Base-by-base conservation (phyloP, 2,888 invertebrate genomes). In the Glyphotaelius pellucidus region DNA sequence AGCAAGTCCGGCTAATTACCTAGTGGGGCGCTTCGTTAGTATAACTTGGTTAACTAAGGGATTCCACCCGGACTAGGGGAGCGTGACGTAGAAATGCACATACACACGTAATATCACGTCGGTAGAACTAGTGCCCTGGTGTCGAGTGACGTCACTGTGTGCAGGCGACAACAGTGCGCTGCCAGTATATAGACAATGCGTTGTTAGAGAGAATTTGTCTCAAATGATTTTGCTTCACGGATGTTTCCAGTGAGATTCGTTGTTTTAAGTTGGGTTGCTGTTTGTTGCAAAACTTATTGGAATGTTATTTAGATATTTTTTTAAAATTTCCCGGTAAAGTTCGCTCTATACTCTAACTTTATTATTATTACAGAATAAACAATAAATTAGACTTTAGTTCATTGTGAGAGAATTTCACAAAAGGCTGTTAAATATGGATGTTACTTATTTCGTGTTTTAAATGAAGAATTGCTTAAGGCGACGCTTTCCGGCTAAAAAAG, bases 11-110 rank as follows among this genome's bases (percentile, higher is more conserved):
- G 92, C 90, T 92, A 92, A 92, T 92, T 92, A 92, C 91, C 92
- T 83, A 90, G 67, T 67, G 91, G 90, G 92, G 91, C 90, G 92
- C 92, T 91, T 92, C 92, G 92, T 92, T 92, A 92, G 92, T 90
- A 90, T 92, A 92, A 92, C 91, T 92, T 89, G 87, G 92, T 92
- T 92, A 92, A 92, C 92, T 91, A 92, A 92, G 90, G 92, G 91
- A 92, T 92, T 90, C 91, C 91, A n/a, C 89, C 91, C 91, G 47
- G 47, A 90, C 25, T 67, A n/a, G 67, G 67, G 67, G 25, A 67
- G n/a, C 67, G n/a, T 67, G 67, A 67, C 25, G n/a, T 67, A 67
- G 67, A 67, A 67, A 67, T 67, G 7, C 67, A 67, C 67, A 67
- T 67, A n/a, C 67, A 67, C 25, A 67, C 25, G 67, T 67, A 67